Base-by-base conservation (phyloP, 2,888 invertebrate genomes). In the Drosophila atripex region DNA sequence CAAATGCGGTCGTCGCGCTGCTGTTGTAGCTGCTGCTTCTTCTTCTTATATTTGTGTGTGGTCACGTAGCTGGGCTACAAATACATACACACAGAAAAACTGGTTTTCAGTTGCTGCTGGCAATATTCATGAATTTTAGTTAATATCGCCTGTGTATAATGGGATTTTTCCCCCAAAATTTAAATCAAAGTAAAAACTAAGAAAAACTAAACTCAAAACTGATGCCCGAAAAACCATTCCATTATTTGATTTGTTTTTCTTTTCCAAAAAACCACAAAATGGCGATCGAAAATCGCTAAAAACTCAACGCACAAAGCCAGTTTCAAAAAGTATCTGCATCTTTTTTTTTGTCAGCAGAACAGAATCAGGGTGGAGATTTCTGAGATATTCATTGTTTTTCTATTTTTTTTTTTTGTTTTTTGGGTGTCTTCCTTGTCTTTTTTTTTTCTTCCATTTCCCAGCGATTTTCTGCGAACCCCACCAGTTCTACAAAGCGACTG, bases 401-500 rank as follows among this genome's bases (percentile, higher is more conserved):
- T 23, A 23, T 23, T 23, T 5, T 38, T 55, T 54, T 68, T 60
- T 23, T 4, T 23, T 4, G 3, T 23, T 5, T 38, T 46, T 38
- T 51, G 21, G 38, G 64, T 59, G 56, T 73, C 23, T 49, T 32
- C 2, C 30, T 41, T 50, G 30, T 21, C 8, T 51, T 28, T 23
- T 45, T 25, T 28, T 21, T 45, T 41, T 14, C 23, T 14, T 59
- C 25, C 52, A 46, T 52, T 41, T 53, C 21, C 53, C 21, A 41
- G 53, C 69, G 25, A 41, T 58, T 60, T 45, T 54, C 35, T 59
- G 63, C 71, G 72, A 79, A 84, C 86, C 86, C 86, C 84, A 86
- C 71, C 78, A 86, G 75, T 73, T 86, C 85, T 79, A 75, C 75
- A 77, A 77, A 77, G 84, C 86, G 86, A 87, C 86, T 87, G 75